A percentile compares a stretch with the other conserved stretches of the same genome.
Evolutionary conservation across 2,113 vertebrate genomes (phyloP).

Genomic region (Labeo catla): DNA sequence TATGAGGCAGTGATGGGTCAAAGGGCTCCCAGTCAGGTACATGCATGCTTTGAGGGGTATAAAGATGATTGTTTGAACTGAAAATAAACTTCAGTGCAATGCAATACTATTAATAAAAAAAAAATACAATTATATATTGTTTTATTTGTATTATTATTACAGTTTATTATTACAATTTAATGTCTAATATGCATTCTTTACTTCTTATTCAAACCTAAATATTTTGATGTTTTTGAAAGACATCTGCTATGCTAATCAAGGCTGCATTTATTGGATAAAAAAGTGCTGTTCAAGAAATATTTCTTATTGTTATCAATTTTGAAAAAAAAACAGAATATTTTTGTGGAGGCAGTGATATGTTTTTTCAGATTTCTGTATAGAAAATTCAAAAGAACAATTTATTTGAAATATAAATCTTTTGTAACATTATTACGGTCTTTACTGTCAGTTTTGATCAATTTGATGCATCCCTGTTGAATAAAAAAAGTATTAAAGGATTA

Average conservation of each 20-base stretch:
- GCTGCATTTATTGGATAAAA: background rate
- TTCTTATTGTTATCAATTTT: too few relatives aligned
- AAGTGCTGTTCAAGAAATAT: too few relatives aligned
- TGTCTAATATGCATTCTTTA: background rate
- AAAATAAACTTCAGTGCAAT: too few relatives aligned
- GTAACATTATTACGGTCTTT: background rate
- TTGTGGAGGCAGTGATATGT: too few relatives aligned
- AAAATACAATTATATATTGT: too few relatives aligned
- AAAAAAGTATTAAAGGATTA: background rate
- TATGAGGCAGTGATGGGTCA: constrained; percentile 96
- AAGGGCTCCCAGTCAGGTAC: constrained; percentile 87
- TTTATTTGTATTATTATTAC: background rate
- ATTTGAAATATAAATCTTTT: too few relatives aligned
- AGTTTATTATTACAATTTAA: too few relatives aligned
- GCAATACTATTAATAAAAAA: too few relatives aligned
- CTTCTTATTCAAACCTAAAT: background rate
- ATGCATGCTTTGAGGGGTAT: background rate
- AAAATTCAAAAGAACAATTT: too few relatives aligned
- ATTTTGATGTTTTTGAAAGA: background rate
- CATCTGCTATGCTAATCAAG: background rate
- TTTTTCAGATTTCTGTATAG: too few relatives aligned
- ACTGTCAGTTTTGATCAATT: background rate
- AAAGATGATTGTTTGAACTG: background rate
- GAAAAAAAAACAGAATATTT: background rate
- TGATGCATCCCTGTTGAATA: background rate